phyloP scores from a whole-genome alignment of 2,113 vertebrate species.

The western clawed frog (Xenopus tropicalis) region UCB_Xtro_10.0 CM004450.2:60759501-60760000 shows the following conservation, averaged over 20 bases:
- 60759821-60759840: too few species aligned
- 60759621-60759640: constrained; percentile 40
- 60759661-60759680: constrained; percentile 31
- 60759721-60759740: constrained; percentile 25
- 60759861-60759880: too few species aligned
- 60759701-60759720: constrained; percentile 37
- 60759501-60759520: not conserved
- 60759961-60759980: too few species aligned
- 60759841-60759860: too few species aligned
- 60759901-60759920: too few species aligned
- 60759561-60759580: constrained; percentile 16
- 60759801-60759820: not conserved
- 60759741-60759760: constrained; percentile 2
- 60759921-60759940: too few species aligned
- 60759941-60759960: too few species aligned
- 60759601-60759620: constrained; percentile 44
- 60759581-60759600: constrained; percentile 22
- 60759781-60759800: constrained; percentile 11
- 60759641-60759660: constrained; percentile 37
- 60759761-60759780: constrained; percentile 13
- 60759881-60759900: too few species aligned
- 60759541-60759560: constrained; percentile 14
- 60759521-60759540: constrained; percentile 2
- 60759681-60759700: constrained; percentile 41
- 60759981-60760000: too few species aligned